Base-by-base conservation (phyloP, 2,888 invertebrate genomes). In the Spialia ferax region DNA sequence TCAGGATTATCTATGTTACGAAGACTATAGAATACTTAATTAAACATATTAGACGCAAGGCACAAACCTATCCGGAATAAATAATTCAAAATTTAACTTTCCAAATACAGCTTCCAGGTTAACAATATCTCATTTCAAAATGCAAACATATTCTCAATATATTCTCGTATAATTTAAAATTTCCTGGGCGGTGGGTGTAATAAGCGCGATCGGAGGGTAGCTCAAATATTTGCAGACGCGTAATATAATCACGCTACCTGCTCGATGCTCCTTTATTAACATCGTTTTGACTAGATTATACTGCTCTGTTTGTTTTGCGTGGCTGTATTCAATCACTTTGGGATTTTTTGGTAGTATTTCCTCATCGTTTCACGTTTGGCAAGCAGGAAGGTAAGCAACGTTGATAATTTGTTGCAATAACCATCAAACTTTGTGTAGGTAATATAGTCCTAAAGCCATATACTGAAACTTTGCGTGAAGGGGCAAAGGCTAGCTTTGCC, bases 241-340 rank as follows among this genome's bases (percentile, higher is more conserved):
- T 66, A 66, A 62, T 69, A 66, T 62, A 56, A 66, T 66, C 50
- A 62, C 64, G 69, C 54, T 64, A 66, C 65, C 63, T 68, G 68
- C 62, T 48, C 63, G 54, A 56, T 63, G 57, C 63, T 57, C 68
- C 57, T 57, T 63, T 63, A 68, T 59, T 68, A 68, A 59, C 68
- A 54, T 45, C 61, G 18, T 38, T 65, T 59, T 59, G 60, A 66
- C 65, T 66, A 60, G 42, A 66, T 66, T 60, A 65, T 26, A 54
- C 57, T 15, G 38, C 50, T 35, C 52, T 66, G 65, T 66, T 66
- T 60, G 42, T 42, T 57, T 13, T 64, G 22, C 8, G 29, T 54
- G 54, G 8, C 20, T 32, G 54, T 63, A 45, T 55, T 62, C 32
- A 62, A 61, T 62, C 50, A 15, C 32, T 22, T 62, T 32, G 50